Evolutionary conservation across 1,140 invertebrate genomes (phyloP).

Genomic region (Papilio helenus): DNA sequence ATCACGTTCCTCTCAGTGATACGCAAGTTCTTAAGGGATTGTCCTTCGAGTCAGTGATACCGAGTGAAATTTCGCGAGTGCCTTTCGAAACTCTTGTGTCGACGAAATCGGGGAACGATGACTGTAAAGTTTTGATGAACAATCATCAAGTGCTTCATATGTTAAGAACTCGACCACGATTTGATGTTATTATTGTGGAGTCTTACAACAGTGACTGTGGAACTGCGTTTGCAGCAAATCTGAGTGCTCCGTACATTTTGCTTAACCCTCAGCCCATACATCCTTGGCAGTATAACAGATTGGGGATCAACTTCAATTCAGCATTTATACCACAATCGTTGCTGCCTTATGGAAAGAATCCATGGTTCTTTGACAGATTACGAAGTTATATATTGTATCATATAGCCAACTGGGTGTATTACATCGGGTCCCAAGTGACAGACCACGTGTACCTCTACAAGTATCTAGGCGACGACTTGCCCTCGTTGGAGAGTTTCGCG

Average conservation of each 20-base stretch:
- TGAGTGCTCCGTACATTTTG: slow-evolving; percentile 83
- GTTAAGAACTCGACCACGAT: slow-evolving; percentile 77
- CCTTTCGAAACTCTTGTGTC: slow-evolving; percentile 75
- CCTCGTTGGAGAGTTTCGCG: slow-evolving; percentile 83
- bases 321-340: slow-evolving; percentile 83
- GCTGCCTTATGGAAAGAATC: slow-evolving; percentile 80
- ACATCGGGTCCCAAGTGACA: slow-evolving; percentile 78
- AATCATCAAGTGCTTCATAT: slow-evolving; percentile 81
- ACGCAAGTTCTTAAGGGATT: slow-evolving; percentile 71
- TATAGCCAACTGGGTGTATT: slow-evolving; percentile 79
- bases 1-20: slow-evolving; percentile 81
- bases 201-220: slow-evolving; percentile 86
- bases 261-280: slow-evolving; percentile 85
- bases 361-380: slow-evolving; percentile 82
- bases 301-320: slow-evolving; percentile 84
- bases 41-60: slow-evolving; percentile 76
- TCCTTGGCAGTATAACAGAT: slow-evolving; percentile 84
- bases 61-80: slow-evolving; percentile 72
- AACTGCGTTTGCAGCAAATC: slow-evolving; percentile 83
- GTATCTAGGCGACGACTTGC: slow-evolving; percentile 83
- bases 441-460: slow-evolving; percentile 82
- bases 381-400: slow-evolving; percentile 81
- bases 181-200: slow-evolving; percentile 85
- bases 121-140: slow-evolving; percentile 82
- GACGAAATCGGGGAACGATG: slow-evolving; percentile 77